Evolutionary conservation across 1,140 invertebrate species (phyloP).

Genomic region (Meloidogyne hapla): DNA sequence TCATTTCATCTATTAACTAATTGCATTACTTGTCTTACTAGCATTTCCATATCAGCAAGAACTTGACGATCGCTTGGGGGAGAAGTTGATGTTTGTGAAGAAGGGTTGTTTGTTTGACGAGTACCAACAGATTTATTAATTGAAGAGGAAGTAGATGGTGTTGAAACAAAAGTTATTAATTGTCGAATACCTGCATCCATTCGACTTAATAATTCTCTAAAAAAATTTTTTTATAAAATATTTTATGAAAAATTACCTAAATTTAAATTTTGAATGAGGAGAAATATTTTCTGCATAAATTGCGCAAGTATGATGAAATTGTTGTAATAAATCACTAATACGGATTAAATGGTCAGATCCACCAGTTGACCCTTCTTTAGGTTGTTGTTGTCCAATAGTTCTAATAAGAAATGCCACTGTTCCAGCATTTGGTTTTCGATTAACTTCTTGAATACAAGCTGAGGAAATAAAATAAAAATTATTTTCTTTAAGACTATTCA

Average conservation of each 20-base stretch:
- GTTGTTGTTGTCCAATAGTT: conserved; percentile 16
- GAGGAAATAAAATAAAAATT: neutral
- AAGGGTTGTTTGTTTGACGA: neutral
- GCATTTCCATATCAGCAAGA: conserved; percentile 52
- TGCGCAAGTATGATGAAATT: conserved; percentile 59
- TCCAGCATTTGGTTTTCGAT: conserved; percentile 22
- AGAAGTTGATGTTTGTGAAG: neutral
- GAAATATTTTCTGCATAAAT: conserved; percentile 64
- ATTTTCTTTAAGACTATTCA: no score
- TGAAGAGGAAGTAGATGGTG: conserved; percentile 9
- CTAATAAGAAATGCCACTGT: conserved; percentile 18
- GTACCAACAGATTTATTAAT: neutral
- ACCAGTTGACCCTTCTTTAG: conserved; percentile 16
- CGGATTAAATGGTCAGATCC: conserved; percentile 38
- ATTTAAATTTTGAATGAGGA: conserved; percentile 63
- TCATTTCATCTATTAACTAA: conserved; percentile 45
- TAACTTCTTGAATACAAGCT: conserved; percentile 50
- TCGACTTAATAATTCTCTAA: conserved; percentile 55
- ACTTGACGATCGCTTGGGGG: conserved; percentile 46
- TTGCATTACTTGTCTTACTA: conserved; percentile 59
- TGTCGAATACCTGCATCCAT: conserved; percentile 57
- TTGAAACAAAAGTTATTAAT: conserved; percentile 44
- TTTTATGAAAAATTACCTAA: conserved; percentile 38
- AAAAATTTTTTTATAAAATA: conserved; percentile 32
- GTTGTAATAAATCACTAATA: conserved; percentile 50